Percentiles rank a stretch among this genome's conserved stretches.
Conservation (phyloP, 2,113 vertebrate genomes). For the Oreochromis niloticus region DNA sequence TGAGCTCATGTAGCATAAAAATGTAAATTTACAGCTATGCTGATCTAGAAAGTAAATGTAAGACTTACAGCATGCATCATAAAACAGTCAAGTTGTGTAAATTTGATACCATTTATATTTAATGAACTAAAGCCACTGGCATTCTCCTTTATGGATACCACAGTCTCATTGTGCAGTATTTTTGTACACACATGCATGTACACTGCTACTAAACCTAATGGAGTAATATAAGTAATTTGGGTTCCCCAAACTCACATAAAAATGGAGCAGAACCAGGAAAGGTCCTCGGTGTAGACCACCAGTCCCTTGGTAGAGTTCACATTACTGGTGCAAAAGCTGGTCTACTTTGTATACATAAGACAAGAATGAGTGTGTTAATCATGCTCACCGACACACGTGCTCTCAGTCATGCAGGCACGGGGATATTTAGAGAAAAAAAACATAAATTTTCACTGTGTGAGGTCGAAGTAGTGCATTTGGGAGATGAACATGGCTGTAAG, state of each 20-base stretch:
- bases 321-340: constrained; percentile 5
- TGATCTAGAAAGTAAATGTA: background rate
- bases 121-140: background rate
- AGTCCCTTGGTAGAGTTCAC: background rate
- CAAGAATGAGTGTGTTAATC: constrained; percentile 15
- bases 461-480: background rate
- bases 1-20: background rate
- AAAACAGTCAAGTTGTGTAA: background rate
- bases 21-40: background rate
- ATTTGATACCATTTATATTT: background rate
- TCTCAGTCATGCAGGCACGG: background rate
- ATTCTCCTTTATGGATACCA: background rate
- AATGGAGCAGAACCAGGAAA: background rate
- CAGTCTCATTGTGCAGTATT: background rate
- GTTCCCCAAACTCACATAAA: background rate
- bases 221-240: background rate
- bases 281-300: background rate
- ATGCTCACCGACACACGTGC: background rate
- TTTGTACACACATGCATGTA: background rate
- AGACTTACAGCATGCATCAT: background rate
- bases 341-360: constrained; percentile 16
- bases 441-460: background rate
- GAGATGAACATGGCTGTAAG: constrained; percentile 7
- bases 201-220: background rate
- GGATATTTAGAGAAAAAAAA: background rate